Conservation (phyloP, 2,113 vertebrate genomes). For the Heloderma charlesbogerti region DNA sequence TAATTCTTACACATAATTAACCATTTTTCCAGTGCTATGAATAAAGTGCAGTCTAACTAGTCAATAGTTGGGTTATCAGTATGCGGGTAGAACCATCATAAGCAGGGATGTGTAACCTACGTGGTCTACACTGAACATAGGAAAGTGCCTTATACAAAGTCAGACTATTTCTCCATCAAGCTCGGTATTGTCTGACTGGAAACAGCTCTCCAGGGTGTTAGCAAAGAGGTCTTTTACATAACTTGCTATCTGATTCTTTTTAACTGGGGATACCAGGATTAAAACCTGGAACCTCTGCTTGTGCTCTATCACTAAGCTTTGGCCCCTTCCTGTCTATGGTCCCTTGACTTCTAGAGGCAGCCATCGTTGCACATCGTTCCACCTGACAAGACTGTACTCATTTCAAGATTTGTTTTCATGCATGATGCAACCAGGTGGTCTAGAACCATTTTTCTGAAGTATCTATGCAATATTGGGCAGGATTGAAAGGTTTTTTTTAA, state of each 20-base stretch:
- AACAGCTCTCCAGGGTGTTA: neutral
- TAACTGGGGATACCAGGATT: neutral
- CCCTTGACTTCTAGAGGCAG: neutral
- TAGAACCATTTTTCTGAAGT: neutral
- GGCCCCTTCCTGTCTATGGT: neutral
- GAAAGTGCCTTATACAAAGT: neutral
- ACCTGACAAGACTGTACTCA: neutral
- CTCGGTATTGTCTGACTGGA: neutral
- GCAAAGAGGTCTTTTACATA: neutral
- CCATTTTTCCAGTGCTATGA: neutral
- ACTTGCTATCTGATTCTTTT: neutral
- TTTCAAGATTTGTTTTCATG: neutral
- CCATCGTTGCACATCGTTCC: neutral
- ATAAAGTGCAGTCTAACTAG: neutral
- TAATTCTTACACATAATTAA: neutral
- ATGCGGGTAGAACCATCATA: neutral
- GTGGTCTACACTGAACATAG: neutral
- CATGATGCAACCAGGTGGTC: neutral
- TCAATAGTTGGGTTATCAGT: neutral
- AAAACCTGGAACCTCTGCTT: no score
- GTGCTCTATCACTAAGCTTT: neutral
- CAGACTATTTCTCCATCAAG: neutral
- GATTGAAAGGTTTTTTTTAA: no score
- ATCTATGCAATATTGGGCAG: neutral
- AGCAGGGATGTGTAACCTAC: neutral